Conservation (phyloP, 2,888 invertebrate species). For the Hemistola chrysoprasaria region DNA sequence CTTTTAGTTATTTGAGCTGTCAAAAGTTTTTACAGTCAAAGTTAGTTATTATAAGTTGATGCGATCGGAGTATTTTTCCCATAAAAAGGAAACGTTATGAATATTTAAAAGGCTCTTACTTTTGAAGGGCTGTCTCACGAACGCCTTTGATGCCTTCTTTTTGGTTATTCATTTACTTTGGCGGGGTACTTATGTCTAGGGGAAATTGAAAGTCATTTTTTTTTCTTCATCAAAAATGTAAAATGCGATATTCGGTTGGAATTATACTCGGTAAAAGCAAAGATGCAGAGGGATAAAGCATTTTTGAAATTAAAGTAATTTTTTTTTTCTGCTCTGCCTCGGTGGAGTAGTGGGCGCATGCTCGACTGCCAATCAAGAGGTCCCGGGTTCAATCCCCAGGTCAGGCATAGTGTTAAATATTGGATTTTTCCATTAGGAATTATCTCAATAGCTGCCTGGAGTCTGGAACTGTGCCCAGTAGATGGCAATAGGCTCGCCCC, state of each 20-base stretch:
- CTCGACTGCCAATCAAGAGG: too few species aligned
- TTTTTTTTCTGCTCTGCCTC: too few species aligned
- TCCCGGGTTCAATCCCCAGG: too few species aligned
- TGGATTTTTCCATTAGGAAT: too few species aligned
- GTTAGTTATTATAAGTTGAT: constrained; percentile 5
- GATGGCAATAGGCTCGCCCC: too few species aligned
- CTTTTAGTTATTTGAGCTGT: too few species aligned
- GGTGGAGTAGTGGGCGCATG: too few species aligned
- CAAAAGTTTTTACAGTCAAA: background rate
- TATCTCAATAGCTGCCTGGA: too few species aligned
- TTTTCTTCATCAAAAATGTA: constrained; percentile 15
- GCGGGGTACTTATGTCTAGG: constrained; percentile 2
- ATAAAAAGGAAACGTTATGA: constrained; percentile 19
- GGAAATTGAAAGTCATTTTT: constrained; percentile 18
- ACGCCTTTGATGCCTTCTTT: constrained; percentile 19
- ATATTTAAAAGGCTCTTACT: constrained; percentile 20
- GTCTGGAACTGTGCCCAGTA: too few species aligned
- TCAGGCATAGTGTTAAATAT: too few species aligned
- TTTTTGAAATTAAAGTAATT: too few species aligned
- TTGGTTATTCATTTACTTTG: constrained; percentile 17
- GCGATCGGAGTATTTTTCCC: constrained; percentile 8
- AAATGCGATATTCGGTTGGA: constrained; percentile 1
- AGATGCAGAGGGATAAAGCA: too few species aligned
- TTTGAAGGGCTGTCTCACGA: constrained; percentile 6
- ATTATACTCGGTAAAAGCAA: background rate